These are phyloP conservation scores for Melopsittacus undulatus DNA, from an alignment of 2,797 vertebrate species.

Conservation along the genomic window DNA sequence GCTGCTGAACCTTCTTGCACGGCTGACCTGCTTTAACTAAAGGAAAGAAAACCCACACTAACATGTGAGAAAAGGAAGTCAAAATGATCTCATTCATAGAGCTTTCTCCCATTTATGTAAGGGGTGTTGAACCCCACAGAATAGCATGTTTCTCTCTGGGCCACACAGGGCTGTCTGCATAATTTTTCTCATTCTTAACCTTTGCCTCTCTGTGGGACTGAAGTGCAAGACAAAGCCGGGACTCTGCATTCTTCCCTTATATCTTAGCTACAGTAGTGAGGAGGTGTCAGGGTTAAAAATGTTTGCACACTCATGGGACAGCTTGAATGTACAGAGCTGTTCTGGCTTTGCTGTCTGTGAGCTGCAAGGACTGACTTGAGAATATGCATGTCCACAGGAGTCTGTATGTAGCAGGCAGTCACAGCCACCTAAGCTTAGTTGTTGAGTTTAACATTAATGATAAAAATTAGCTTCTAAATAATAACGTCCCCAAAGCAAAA, in stretches of 20 bases:
- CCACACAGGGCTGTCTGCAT: slow-evolving; percentile 61
- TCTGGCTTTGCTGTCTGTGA: neutral
- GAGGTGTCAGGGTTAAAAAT: slow-evolving; percentile 39
- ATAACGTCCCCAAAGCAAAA: slow-evolving; percentile 62
- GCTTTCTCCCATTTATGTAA: slow-evolving; percentile 50
- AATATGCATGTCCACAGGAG: neutral
- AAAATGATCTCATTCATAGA: slow-evolving; percentile 69
- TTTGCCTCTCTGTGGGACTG: slow-evolving; percentile 50
- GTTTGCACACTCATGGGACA: slow-evolving; percentile 26
- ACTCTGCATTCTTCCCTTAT: slow-evolving; percentile 27
- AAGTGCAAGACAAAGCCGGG: slow-evolving; percentile 38
- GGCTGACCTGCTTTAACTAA: slow-evolving; percentile 64
- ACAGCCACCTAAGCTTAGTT: neutral
- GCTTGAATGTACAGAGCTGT: neutral
- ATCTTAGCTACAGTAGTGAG: slow-evolving; percentile 6
- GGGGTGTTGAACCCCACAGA: neutral
- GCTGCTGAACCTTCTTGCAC: slow-evolving; percentile 22
- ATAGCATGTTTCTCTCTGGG: slow-evolving; percentile 38
- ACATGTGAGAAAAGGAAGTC: slow-evolving; percentile 67
- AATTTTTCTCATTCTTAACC: slow-evolving; percentile 72
- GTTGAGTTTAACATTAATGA: slow-evolving; percentile 23
- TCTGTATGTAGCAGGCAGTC: neutral
- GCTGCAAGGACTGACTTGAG: neutral
- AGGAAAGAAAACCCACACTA: slow-evolving; percentile 54
- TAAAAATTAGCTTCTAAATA: slow-evolving; percentile 64